phyloP scores from a whole-genome alignment of 1,140 invertebrate genomes.

The Hydropsyche tenuis region DNA sequence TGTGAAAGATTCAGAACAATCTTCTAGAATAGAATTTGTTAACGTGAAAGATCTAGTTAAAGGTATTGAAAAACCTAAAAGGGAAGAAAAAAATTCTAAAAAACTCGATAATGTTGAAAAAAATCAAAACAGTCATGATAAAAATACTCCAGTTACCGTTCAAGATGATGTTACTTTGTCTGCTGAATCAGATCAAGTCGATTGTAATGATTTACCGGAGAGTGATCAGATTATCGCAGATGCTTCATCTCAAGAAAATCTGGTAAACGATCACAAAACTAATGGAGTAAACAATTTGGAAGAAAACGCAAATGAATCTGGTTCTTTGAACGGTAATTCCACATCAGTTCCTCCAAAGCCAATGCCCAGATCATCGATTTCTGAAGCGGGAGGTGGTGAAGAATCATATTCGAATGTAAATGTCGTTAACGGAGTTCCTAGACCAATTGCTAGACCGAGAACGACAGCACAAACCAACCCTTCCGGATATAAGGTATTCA shows the following conservation, averaged over 20 bases:
- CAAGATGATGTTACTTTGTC: conserved; percentile 24
- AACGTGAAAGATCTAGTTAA: conserved; percentile 63
- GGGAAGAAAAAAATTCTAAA: conserved; percentile 55
- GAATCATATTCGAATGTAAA: conserved; percentile 50
- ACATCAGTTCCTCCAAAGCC: conserved; percentile 73
- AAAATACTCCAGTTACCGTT: background rate
- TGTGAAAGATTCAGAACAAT: conserved; percentile 53
- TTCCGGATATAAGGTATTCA: conserved; percentile 75
- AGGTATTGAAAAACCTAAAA: conserved; percentile 59
- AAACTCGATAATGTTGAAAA: conserved; percentile 56
- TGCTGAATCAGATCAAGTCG: conserved; percentile 37
- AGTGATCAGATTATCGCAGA: conserved; percentile 37
- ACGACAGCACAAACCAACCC: conserved; percentile 67
- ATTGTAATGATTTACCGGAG: conserved; percentile 44
- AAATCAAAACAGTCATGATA: conserved; percentile 56
- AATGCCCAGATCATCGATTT: conserved; percentile 67
- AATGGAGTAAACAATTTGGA: conserved; percentile 38
- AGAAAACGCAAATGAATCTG: conserved; percentile 30
- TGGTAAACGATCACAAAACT: conserved; percentile 48
- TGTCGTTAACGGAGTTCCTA: conserved; percentile 61
- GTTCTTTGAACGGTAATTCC: conserved; percentile 49
- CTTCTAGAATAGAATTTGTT: conserved; percentile 60
- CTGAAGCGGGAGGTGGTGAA: conserved; percentile 58
- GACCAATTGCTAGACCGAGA: conserved; percentile 76
- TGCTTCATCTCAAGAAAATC: conserved; percentile 29